Percentiles rank a stretch among this genome's conserved stretches.
Conservation (phyloP, 64 coral and sea anemone genomes). For the Stylophora pistillata region DNA sequence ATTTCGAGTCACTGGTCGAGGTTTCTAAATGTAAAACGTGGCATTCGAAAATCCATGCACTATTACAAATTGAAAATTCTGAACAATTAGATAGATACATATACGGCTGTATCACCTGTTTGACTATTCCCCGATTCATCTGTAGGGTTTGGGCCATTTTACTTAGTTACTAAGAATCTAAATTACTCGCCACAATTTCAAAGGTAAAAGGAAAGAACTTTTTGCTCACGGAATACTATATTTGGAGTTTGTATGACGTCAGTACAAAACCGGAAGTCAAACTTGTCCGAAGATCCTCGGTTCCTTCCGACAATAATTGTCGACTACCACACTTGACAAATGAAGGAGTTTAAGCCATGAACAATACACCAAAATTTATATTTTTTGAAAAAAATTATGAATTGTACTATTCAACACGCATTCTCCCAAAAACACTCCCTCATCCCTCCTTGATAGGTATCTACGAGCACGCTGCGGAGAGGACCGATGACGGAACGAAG, state of each 20-base stretch:
- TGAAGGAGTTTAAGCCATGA: too few relatives aligned
- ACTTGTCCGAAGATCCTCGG: background rate
- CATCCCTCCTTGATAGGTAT: background rate
- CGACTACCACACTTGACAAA: too few relatives aligned
- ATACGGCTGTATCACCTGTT: constrained; percentile 65
- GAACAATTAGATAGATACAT: background rate
- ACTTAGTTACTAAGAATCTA: constrained; percentile 54
- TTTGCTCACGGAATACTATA: constrained; percentile 67
- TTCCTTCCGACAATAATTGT: background rate
- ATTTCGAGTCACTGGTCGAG: constrained; percentile 10
- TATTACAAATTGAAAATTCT: background rate
- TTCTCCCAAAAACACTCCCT: too few relatives aligned
- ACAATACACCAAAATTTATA: background rate
- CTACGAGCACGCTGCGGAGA: background rate
- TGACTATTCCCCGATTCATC: constrained; percentile 92
- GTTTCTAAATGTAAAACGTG: constrained; percentile 13
- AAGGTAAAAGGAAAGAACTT: constrained; percentile 85
- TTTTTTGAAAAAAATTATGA: background rate
- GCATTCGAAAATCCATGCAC: background rate
- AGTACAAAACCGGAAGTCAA: constrained; percentile 49
- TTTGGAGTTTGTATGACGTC: constrained; percentile 81
- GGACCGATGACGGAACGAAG: background rate
- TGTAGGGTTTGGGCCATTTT: constrained; percentile 81
- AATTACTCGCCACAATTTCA: constrained; percentile 81
- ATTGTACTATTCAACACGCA: too few relatives aligned